Conservation (phyloP, 1,140 invertebrate genomes). For the Semibalanus balanoides region DNA sequence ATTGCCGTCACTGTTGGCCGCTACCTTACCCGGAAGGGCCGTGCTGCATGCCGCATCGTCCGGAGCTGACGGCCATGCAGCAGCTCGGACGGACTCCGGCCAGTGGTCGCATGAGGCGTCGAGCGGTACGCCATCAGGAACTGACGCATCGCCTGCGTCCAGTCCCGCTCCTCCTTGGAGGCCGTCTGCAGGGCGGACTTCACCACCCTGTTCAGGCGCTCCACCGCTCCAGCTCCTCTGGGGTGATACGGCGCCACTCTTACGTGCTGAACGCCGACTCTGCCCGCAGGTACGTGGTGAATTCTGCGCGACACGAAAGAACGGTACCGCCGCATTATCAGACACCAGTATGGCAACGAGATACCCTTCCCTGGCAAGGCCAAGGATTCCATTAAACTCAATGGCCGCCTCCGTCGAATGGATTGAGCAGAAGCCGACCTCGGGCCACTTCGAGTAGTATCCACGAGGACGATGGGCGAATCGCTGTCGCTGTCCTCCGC, state of each 20-base stretch:
- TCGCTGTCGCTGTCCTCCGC: neutral
- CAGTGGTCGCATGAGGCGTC: no score
- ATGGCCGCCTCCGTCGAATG: neutral
- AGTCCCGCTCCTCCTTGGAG: no score
- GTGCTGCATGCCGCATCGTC: no score
- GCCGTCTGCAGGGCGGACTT: neutral
- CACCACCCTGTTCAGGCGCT: neutral
- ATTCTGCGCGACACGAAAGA: neutral
- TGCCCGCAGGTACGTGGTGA: neutral
- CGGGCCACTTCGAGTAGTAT: neutral
- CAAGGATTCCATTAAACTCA: neutral
- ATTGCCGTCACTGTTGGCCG: no score
- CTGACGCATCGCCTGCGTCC: no score
- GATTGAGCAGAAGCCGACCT: no score
- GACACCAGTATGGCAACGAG: neutral
- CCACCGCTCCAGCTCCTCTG: neutral
- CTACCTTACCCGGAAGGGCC: no score
- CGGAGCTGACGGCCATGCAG: no score
- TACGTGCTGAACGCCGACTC: neutral
- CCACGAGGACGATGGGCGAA: neutral
- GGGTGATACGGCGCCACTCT: neutral
- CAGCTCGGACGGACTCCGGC: no score
- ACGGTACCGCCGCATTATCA: neutral
- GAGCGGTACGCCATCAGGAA: no score
- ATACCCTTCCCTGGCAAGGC: neutral